phyloP scores from a whole-genome alignment of 2,113 vertebrate genomes.

The Tretioscincus oriximinensis region DNA sequence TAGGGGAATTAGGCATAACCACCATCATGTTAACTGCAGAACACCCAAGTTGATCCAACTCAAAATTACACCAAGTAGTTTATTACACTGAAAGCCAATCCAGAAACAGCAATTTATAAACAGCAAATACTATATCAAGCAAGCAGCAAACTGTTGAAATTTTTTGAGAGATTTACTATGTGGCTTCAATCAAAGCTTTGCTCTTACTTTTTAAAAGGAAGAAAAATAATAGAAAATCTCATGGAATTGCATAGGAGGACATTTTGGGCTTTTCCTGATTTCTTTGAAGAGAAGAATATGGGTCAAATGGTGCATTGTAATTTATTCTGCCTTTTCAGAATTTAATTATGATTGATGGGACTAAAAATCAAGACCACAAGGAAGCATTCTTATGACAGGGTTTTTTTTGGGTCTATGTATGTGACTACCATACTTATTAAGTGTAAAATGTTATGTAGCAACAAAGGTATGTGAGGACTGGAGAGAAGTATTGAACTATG shows the following conservation, averaged over 20 bases:
- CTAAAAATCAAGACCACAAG: slow-evolving; percentile 49
- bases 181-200: slow-evolving; percentile 60
- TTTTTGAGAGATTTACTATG: slow-evolving; percentile 67
- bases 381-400: slow-evolving; percentile 36
- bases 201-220: slow-evolving; percentile 60
- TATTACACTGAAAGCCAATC: slow-evolving; percentile 74
- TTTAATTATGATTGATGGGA: slow-evolving; percentile 59
- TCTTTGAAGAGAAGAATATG: slow-evolving; percentile 56
- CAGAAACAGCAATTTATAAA: slow-evolving; percentile 77
- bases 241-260: slow-evolving; percentile 47
- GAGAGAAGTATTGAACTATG: slow-evolving; percentile 28
- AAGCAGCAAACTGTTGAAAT: slow-evolving; percentile 65
- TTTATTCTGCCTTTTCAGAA: slow-evolving; percentile 29
- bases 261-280: slow-evolving; percentile 41
- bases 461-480: slow-evolving; percentile 36
- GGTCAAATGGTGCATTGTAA: slow-evolving; percentile 49
- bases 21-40: slow-evolving; percentile 82
- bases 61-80: slow-evolving; percentile 69
- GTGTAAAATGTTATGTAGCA: slow-evolving; percentile 22
- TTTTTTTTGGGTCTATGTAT: slow-evolving; percentile 29
- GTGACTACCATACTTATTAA: slow-evolving; percentile 48
- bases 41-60: slow-evolving; percentile 93
- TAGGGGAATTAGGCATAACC: slow-evolving; percentile 89
- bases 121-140: slow-evolving; percentile 71
- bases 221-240: slow-evolving; percentile 40